phyloP scores from a whole-genome alignment of 2,797 vertebrate genomes.

The Sebastes taczanowskii region DNA sequence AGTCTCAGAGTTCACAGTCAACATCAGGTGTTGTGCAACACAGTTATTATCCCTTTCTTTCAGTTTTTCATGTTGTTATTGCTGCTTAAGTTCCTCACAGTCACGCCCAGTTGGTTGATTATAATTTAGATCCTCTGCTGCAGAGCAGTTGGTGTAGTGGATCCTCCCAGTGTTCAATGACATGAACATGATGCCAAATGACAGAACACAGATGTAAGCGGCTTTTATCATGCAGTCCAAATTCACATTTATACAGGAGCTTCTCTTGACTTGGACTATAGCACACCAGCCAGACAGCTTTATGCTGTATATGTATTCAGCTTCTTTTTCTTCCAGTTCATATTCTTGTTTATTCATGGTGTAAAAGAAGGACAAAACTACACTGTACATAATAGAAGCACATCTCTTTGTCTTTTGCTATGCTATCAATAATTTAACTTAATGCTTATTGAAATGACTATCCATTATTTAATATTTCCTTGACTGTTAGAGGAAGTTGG shows the following conservation, averaged over 20 bases:
- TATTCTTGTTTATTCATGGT: background rate
- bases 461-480: slow-evolving; percentile 38
- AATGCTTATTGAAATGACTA: slow-evolving; percentile 15
- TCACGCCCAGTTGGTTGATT: slow-evolving; percentile 23
- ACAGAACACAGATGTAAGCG: slow-evolving; percentile 50
- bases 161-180: slow-evolving; percentile 43
- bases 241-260: background rate
- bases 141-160: slow-evolving; percentile 48
- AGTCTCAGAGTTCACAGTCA: slow-evolving; percentile 11
- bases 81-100: background rate
- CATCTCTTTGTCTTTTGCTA: background rate
- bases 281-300: background rate
- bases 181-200: slow-evolving; percentile 55
- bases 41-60: background rate
- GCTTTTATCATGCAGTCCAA: slow-evolving; percentile 24
- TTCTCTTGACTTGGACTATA: background rate
- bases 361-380: background rate
- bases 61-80: background rate
- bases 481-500: background rate
- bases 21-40: background rate
- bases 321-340: background rate
- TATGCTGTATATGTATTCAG: background rate
- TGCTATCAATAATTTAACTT: slow-evolving; percentile 50
- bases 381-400: background rate
- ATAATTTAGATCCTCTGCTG: slow-evolving; percentile 1